phyloP scores from a whole-genome alignment of 2,888 invertebrate species.

The Cataglyphis livida region DNA sequence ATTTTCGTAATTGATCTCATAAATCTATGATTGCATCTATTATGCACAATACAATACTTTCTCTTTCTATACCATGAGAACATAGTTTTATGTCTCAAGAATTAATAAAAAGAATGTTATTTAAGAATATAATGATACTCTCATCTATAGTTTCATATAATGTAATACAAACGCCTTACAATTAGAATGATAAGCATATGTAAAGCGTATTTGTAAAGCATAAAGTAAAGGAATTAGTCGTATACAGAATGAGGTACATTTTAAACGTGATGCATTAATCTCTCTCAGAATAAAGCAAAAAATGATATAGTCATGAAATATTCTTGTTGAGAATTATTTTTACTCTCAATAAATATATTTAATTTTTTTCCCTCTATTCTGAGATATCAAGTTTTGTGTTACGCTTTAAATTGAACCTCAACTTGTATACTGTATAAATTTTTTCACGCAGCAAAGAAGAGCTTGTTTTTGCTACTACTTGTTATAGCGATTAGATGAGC shows the following conservation, averaged over 20 bases:
- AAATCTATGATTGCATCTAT: neutral
- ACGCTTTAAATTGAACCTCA: neutral
- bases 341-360: neutral
- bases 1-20: neutral
- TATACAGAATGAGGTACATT: neutral
- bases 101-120: neutral
- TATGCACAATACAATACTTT: neutral
- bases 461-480: slow-evolving; percentile 72
- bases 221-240: neutral
- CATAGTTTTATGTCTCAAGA: neutral
- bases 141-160: slow-evolving; percentile 59
- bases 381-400: slow-evolving; percentile 12
- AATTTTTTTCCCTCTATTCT: neutral
- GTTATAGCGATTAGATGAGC: slow-evolving; percentile 57
- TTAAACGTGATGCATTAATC: slow-evolving; percentile 8
- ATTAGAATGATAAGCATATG: slow-evolving; percentile 68
- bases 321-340: neutral
- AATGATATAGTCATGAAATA: neutral
- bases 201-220: slow-evolving; percentile 65
- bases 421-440: slow-evolving; percentile 47
- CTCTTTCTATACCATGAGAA: neutral
- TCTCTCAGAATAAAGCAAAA: neutral
- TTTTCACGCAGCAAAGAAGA: slow-evolving; percentile 61
- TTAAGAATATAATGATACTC: slow-evolving; percentile 39
- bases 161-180: slow-evolving; percentile 69